Evolutionary conservation across 64 coral and sea anemone genomes (phyloP), one percentile per base, ranked within the genome.

Genomic region (Astreopora myriophthalma): DNA sequence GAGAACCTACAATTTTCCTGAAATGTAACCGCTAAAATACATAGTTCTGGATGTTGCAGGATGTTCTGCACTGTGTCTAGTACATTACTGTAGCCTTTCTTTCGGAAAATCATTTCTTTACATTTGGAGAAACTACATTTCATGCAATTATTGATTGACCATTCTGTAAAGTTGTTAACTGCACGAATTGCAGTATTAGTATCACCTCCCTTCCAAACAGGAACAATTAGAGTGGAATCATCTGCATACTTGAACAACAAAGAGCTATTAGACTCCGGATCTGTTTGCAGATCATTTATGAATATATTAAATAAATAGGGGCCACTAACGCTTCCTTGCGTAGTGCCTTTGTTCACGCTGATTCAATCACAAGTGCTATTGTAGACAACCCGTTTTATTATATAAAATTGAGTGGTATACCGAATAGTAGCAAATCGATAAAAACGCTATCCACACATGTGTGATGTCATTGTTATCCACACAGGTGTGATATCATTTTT

Each of bases 261-360:
- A 26, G 38, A 17, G 36, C n/a, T n/a, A n/a, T 86, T 63, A 28
- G 37, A 42, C 26, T 58, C 24, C 32, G 28, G n/a, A n/a, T n/a
- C n/a, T n/a, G n/a, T n/a, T n/a, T n/a, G n/a, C n/a, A n/a, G 27
- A 55, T 87, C 85, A 73, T 87, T 87, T 48, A 87, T 40, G 40
- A 87, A 71, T 46, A 87, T 44, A 69, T 71, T 49, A 87, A 87
- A 72, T 69, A 87, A 69, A 69, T 72, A 87, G 31, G 84, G 84
- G 38, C 84, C 61, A 52, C 84, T 87, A 87, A 71, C 84, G 48
- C 58, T 86, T 70, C 83, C 83, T 44, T 86, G 83, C 30, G 65
- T 69, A 52, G 84, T 87, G 58, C 84, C 20, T 87, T 87, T 87
- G 84, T 71, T 87, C 20, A 87, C 65, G 14, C 16, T 24, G 7